Percentiles rank a stretch among this genome's conserved stretches.
Evolutionary conservation across 2,888 invertebrate species (phyloP).

Genomic region (Acrobeloides nanus): DNA sequence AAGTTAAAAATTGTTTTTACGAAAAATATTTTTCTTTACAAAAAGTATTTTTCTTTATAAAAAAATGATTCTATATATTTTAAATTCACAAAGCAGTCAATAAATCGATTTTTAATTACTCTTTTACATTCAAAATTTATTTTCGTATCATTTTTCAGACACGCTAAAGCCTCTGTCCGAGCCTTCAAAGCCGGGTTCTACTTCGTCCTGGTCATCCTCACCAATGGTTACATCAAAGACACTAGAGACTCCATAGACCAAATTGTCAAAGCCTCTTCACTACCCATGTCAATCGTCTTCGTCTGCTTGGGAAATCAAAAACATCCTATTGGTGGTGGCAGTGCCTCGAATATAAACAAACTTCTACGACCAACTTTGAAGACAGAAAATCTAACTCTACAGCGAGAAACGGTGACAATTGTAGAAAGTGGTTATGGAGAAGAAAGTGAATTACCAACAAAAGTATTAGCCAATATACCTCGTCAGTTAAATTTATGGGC

Average conservation of each 20-base stretch:
- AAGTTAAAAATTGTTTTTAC: no score
- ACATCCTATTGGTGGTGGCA: slow-evolving; percentile 17
- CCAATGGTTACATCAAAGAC: slow-evolving; percentile 37
- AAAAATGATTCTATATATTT: background rate
- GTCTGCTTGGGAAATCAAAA: slow-evolving; percentile 31
- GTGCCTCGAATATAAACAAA: slow-evolving; percentile 8
- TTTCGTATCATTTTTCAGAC: slow-evolving; percentile 25
- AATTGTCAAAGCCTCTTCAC: slow-evolving; percentile 34
- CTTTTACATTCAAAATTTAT: background rate
- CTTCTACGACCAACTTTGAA: slow-evolving; percentile 11
- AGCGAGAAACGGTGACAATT: no score
- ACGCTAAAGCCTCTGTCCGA: slow-evolving; percentile 40
- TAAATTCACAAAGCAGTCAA: background rate
- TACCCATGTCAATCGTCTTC: slow-evolving; percentile 39
- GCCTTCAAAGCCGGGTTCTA: slow-evolving; percentile 28
- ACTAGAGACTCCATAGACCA: slow-evolving; percentile 27
- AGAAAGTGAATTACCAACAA: no score
- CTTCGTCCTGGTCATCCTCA: slow-evolving; percentile 40
- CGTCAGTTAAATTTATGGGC: no score
- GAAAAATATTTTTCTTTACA: no score
- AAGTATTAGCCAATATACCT: no score
- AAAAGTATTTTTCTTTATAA: no score
- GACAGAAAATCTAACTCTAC: no score
- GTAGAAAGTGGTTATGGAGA: no score
- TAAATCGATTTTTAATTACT: background rate